Conservation (phyloP, 53 echinoderm and acorn worm genomes). For the Echinarachnius parma region DNA sequence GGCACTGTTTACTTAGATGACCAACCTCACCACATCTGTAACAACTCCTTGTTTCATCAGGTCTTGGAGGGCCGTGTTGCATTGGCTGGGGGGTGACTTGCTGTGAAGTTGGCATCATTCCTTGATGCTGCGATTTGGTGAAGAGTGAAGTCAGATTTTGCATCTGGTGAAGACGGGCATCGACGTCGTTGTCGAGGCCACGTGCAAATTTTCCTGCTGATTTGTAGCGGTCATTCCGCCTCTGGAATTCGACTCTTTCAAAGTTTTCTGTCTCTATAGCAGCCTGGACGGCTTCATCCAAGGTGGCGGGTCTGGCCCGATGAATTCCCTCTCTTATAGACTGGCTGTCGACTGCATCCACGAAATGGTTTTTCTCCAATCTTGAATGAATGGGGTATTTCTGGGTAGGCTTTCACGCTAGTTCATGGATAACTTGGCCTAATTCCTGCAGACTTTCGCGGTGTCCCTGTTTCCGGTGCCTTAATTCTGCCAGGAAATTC, state of each 20-base stretch:
- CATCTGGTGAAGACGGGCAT: constrained; percentile 4
- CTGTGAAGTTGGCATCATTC: too few species aligned
- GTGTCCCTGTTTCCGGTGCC: constrained; percentile 11
- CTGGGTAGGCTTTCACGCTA: constrained; percentile 40
- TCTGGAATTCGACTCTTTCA: constrained; percentile 24
- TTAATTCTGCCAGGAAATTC: constrained; percentile 24
- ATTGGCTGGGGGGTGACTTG: too few species aligned
- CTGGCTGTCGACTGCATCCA: constrained; percentile 45
- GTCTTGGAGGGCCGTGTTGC: too few species aligned
- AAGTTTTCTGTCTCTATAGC: constrained; percentile 58
- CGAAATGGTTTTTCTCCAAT: constrained; percentile 52
- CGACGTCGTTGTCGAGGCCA: constrained; percentile 14
- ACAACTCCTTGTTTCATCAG: constrained; percentile 16
- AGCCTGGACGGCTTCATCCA: constrained; percentile 50
- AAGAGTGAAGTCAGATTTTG: not conserved
- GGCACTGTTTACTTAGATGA: constrained; percentile 17
- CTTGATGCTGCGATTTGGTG: too few species aligned
- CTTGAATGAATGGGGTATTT: constrained; percentile 45
- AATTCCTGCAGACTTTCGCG: constrained; percentile 40
- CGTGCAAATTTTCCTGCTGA: constrained; percentile 1
- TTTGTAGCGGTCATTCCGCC: constrained; percentile 9
- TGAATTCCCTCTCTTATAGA: constrained; percentile 38
- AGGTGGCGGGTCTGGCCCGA: constrained; percentile 32
- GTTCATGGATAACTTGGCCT: constrained; percentile 36
- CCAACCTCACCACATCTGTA: constrained; percentile 40